Evolutionary conservation across 2,888 invertebrate species (phyloP), one percentile per base, ranked within the genome.

Genomic region (Seira sanloemensis): DNA sequence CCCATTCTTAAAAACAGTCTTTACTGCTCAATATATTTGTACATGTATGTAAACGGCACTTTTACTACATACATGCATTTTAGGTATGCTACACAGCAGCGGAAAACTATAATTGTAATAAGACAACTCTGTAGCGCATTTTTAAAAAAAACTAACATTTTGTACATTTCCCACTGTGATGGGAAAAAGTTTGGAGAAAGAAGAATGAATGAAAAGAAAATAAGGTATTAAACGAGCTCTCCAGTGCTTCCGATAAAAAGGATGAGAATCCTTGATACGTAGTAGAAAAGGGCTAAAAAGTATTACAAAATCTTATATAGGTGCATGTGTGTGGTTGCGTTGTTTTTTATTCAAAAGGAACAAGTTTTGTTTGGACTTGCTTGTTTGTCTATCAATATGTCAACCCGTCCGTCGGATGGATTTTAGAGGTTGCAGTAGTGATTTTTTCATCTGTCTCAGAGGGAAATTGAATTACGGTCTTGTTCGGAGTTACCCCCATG

Each of bases 311-410:
- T 37, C 12, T 37, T 37, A 7, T 37, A 37, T 37, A n/a, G n/a
- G n/a, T n/a, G n/a, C n/a, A n/a, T n/a, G n/a, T n/a, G n/a, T n/a
- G n/a, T 37, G 5, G 37, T 37, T 37, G 37, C 12, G 37, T 37
- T 37, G 37, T 75, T 75, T 72, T 65, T 72, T 81, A 81, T 81
- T 75, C 74, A 74, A 69, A 16, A 46, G 24, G 50, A 26, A 73
- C 62, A 72, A 68, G 67, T 80, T 80, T 79, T 80, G 68, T 74
- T 37, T 80, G 50, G 69, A 69, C 62, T 81, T 75, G 62, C 69
- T 80, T 81, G 75, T 81, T 81, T 81, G 80, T 81, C 80, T 80
- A 74, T 74, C 58, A 4, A 37, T 81, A 21, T 81, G 80, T 81
- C 80, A 81, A 81, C 80, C 80, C 80, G 80, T 81, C 75, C 62